Evolutionary conservation across 2,113 vertebrate species (phyloP), one percentile per base, ranked within the genome.

Genomic region (Corythoichthys intestinalis): DNA sequence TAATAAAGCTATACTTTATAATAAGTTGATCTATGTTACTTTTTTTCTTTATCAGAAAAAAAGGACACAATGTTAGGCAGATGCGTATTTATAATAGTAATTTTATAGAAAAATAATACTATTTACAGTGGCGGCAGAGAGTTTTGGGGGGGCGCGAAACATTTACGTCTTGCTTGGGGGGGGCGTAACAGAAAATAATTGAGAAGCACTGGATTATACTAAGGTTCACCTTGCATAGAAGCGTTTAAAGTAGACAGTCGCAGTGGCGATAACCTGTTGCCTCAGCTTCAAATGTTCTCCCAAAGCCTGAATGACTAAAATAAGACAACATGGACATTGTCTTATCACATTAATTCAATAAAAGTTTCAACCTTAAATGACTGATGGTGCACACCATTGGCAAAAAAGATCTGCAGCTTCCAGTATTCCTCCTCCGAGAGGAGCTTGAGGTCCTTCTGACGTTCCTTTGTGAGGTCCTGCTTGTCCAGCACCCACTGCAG

Each of bases 401-500:
- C 97, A 91, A 99, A 99, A 93, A 99, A 99, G 83, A 99, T 99
- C 80, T 99, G 97, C 60, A 99, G 90, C 67, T 99, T 99, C 97
- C 97, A 99, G 91, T 99, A 99, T 65, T 99, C 97, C 80, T 99
- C 97, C 82, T 99, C 97, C 15, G 95, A 92, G 6, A 99, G 92
- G 84, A 97, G 97, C 86, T 99, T 98, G 82, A 99, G 91, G 77
- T 99, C 97, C 77, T 98, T 99, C 80, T 99, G 97, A 8, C 97
- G 94, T 73, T 99, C 97, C 78, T 99, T 99, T 91, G 98, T 91
- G 9, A 99, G 89, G 87, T 99, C 97, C 90, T 99, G 97, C 67
- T 98, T 98, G 92, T 99, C 97, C 93, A 99, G 93, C 85, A 99
- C 98, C 97, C 97, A 99, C 91, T 99, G 97, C 75, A 98, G 93